Conservation (phyloP, 2,113 vertebrate genomes). For the Lutjanus erythropterus region DNA sequence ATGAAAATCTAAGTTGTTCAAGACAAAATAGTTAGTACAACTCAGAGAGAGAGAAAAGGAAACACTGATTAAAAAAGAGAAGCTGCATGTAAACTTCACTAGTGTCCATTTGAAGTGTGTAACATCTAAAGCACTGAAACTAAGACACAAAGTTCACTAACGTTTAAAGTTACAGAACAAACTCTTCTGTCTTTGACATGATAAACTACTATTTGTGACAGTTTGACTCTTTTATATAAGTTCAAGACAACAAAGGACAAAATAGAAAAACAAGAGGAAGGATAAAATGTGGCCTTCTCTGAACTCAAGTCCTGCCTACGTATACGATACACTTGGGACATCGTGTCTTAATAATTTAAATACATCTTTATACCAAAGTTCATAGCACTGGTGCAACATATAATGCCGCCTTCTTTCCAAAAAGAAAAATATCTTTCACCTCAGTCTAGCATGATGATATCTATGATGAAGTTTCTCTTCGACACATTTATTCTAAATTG, state of each 20-base stretch:
- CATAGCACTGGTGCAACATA: neutral
- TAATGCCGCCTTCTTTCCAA: neutral
- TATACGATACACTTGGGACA: neutral
- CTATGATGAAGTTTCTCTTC: neutral
- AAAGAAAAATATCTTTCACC: slow-evolving; percentile 9
- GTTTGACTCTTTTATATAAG: slow-evolving; percentile 9
- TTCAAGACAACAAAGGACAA: slow-evolving; percentile 2
- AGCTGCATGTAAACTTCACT: neutral
- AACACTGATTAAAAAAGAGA: slow-evolving; percentile 3
- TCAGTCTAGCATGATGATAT: slow-evolving; percentile 12
- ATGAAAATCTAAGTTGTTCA: neutral
- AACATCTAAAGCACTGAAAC: slow-evolving; percentile 12
- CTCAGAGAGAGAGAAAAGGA: neutral
- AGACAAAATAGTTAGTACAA: neutral
- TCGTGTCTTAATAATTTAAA: neutral
- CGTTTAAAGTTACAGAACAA: slow-evolving; percentile 6
- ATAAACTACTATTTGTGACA: slow-evolving; percentile 9
- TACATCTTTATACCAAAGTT: neutral
- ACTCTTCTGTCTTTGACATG: neutral
- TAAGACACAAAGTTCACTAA: slow-evolving; percentile 14
- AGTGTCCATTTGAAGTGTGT: neutral
- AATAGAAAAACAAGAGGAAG: neutral
- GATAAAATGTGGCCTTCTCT: neutral
- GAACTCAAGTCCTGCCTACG: neutral
- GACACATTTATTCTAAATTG: slow-evolving; percentile 1